phyloP scores from a whole-genome alignment of 2,113 vertebrate genomes.

The Colaptes auratus region DNA sequence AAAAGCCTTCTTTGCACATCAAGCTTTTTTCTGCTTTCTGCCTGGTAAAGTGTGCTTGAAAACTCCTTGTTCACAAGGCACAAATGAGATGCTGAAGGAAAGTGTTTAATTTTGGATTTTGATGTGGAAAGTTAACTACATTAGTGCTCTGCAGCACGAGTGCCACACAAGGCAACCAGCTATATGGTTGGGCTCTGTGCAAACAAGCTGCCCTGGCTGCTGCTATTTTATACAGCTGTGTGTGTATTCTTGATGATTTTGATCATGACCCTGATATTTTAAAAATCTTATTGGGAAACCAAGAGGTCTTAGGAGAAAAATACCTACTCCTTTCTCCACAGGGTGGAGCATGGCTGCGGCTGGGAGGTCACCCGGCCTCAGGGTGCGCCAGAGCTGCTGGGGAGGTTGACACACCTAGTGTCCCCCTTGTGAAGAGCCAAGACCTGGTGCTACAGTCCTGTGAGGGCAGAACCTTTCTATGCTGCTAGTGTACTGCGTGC shows the following conservation, averaged over 20 bases:
- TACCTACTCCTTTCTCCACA: not conserved
- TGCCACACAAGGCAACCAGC: not conserved
- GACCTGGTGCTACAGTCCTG: not conserved
- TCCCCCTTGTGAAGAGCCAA: not conserved
- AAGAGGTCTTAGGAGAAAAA: not conserved
- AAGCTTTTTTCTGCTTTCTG: not conserved
- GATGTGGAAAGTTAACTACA: not conserved
- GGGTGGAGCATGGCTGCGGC: not conserved
- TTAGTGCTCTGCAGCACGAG: rapidly evolving
- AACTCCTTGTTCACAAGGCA: not conserved
- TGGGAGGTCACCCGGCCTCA: not conserved
- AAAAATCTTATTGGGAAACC: not conserved
- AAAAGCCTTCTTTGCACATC: not conserved
- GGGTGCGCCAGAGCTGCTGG: not conserved
- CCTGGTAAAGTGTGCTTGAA: not conserved
- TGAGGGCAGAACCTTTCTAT: not conserved
- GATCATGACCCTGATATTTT: not conserved
- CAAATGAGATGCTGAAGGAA: not conserved
- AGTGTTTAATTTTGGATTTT: not conserved
- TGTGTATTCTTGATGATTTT: not conserved
- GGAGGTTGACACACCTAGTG: not conserved
- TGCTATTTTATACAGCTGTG: not conserved
- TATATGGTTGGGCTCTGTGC: not conserved
- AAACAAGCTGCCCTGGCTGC: not conserved
- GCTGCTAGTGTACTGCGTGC: not conserved